phyloP scores from a whole-genome alignment of 1,140 invertebrate species.

The Philopotamus ludificatus region DNA sequence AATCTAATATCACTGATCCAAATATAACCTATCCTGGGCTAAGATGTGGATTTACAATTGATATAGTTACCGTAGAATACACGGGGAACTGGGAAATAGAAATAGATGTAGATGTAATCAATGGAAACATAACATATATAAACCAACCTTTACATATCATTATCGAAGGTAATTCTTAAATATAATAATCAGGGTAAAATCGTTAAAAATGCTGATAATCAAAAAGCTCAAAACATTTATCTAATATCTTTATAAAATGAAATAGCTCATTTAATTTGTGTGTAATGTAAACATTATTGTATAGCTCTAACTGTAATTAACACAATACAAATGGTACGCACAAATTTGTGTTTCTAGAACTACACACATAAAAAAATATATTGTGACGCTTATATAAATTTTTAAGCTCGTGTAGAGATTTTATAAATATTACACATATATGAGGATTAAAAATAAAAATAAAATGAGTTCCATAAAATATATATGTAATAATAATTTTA shows the following conservation, averaged over 20 bases:
- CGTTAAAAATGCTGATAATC: no score
- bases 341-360: no score
- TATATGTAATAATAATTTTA: no score
- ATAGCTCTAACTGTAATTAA: not conserved
- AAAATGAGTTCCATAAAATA: no score
- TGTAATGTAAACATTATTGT: not conserved
- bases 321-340: no score
- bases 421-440: not conserved
- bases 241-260: not conserved
- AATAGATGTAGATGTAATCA: not conserved
- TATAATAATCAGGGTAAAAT: no score
- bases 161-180: constrained; percentile 3
- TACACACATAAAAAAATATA: no score
- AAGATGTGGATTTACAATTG: not conserved
- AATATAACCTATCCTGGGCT: not conserved
- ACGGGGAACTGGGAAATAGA: not conserved
- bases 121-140: not conserved
- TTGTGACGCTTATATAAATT: no score
- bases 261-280: no score
- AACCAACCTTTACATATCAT: not conserved
- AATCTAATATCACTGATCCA: constrained; percentile 19
- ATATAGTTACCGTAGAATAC: not conserved
- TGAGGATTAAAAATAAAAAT: no score
- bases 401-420: not conserved
- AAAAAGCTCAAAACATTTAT: no score